Evolutionary conservation across 2,113 vertebrate species (phyloP).

Genomic region (Aldabrachelys gigantea): DNA sequence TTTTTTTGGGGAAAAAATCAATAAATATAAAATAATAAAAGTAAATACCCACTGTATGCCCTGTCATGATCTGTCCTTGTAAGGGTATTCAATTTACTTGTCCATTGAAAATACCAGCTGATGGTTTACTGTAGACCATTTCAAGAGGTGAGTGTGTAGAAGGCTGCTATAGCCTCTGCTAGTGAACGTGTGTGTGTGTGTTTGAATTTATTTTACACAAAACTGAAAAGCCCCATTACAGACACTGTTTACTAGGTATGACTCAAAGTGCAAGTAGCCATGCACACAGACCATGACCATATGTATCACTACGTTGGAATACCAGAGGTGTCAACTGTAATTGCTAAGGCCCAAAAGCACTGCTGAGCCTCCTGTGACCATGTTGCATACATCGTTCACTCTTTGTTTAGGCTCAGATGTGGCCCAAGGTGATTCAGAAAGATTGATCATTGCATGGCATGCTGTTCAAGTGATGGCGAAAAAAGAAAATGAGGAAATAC

Average conservation of each 20-base stretch:
- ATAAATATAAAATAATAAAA: background rate
- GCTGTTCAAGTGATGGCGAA: background rate
- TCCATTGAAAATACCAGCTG: background rate
- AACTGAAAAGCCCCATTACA: accelerated
- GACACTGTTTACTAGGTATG: background rate
- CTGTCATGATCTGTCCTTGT: background rate
- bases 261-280: accelerated
- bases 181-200: background rate
- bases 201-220: background rate
- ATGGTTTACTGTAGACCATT: background rate
- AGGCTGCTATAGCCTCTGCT: background rate
- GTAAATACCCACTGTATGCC: background rate
- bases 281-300: background rate
- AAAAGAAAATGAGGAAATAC: background rate
- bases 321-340: accelerated
- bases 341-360: accelerated
- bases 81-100: background rate
- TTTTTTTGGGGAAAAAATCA: background rate
- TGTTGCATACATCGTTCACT: background rate
- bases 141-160: background rate
- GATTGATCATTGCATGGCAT: background rate
- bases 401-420: background rate
- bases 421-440: accelerated
- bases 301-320: accelerated
- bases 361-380: accelerated